Conservation (phyloP, 2,888 invertebrate species). For the Cephus pygmeus region DNA sequence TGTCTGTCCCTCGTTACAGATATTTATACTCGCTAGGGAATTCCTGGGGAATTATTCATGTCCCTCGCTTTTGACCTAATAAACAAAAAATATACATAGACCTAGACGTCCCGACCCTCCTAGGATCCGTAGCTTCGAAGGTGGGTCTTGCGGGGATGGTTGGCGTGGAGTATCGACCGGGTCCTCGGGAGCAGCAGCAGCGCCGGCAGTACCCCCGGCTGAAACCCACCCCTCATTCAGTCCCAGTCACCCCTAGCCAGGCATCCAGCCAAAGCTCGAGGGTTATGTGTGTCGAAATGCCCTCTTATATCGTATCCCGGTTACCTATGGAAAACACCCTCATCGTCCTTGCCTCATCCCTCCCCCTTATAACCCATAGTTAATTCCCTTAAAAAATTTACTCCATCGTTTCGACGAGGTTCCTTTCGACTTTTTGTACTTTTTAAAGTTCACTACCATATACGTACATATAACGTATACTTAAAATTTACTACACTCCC, state of each 20-base stretch:
- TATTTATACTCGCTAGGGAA: background rate
- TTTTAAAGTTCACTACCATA: background rate
- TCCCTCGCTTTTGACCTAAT: background rate
- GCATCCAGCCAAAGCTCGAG: background rate
- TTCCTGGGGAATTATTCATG: background rate
- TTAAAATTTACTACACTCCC: background rate
- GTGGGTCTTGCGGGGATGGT: constrained; percentile 12
- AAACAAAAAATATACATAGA: background rate
- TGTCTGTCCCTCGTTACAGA: no score
- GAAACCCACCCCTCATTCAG: constrained; percentile 5
- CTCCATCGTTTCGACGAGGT: background rate
- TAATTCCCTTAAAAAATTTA: background rate
- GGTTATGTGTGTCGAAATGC: background rate
- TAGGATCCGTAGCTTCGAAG: constrained; percentile 4
- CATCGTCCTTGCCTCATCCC: background rate
- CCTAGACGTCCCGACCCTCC: background rate
- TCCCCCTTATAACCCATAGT: no score
- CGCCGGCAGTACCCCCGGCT: constrained; percentile 9
- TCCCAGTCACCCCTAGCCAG: background rate
- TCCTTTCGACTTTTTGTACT: background rate
- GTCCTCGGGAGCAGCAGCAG: background rate
- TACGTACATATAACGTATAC: background rate
- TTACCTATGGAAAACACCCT: background rate
- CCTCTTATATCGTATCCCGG: background rate
- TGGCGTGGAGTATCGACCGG: constrained; percentile 19